Base-by-base conservation (phyloP, 2,113 vertebrate genomes). In the Oxyura jamaicensis region DNA sequence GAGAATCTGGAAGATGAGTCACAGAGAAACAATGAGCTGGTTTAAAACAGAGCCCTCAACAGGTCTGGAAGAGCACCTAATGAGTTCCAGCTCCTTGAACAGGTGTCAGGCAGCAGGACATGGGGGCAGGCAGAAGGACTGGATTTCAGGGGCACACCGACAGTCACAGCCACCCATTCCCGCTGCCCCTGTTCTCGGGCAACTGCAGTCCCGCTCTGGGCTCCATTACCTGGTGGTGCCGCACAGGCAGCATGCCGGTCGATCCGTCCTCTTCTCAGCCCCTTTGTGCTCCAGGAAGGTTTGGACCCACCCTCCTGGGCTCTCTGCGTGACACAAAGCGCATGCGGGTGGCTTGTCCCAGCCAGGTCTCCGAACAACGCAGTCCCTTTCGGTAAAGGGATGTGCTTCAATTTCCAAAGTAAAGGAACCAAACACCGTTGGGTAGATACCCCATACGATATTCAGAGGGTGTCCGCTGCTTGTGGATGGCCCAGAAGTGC, bases 121-220 rank as follows among this genome's bases (percentile, higher is more conserved):
- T 0, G 41, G 39, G 55, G 36, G n/a, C 10, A 59, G 22, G 58
- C 35, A 77, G 48, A 46, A 58, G 53, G 26, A n/a, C 8, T 14
- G 77, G 41, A 46, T 36, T 68, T 58, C 52, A 46, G 60, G n/a
- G 59, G 28, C 26, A 63, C 55, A 79, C 59, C 48, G 48, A 72
- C 73, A 72, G 36, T 36, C 29, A 75, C 68, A 39, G 76, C 58
- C 67, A 83, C 56, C 77, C 79, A 13, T 20, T 81, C 83, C 91
- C 46, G 8, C 67, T 22, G 52, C 53, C 42, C 48, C 48, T 56
- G 73, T 62, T 77, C 74, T 74, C 63, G 36, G 2, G 0, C 0
- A 0, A 68, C 41, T 66, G 21, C 23, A 68, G 69, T n/a, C 66
- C 91, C 0, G 0, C 42, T 84, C n/a, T 62, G 66, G 33, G 68